Conservation (phyloP, 2,113 vertebrate species). For the Myiozetetes cayanensis region DNA sequence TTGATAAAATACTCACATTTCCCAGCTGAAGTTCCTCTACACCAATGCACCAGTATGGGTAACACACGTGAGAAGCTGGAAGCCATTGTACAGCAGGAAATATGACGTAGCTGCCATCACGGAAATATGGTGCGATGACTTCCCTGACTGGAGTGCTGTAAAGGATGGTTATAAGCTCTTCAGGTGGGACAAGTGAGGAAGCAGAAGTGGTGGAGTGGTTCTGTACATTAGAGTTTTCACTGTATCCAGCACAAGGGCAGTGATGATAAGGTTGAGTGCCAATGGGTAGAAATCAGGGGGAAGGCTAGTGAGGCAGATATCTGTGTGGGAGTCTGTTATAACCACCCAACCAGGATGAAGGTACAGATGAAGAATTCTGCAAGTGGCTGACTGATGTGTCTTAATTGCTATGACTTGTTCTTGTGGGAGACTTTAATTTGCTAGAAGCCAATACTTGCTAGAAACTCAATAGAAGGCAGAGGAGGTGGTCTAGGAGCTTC, state of each 20-base stretch:
- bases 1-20: neutral
- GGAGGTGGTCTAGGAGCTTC: no score
- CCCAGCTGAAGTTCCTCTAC: neutral
- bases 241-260: neutral
- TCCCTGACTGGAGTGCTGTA: no score
- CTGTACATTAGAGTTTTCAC: neutral
- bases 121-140: neutral
- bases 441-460: no score
- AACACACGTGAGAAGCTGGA: neutral
- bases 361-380: neutral
- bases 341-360: neutral
- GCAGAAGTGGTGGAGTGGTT: no score
- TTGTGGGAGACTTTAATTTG: no score
- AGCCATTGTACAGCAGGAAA: neutral
- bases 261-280: neutral
- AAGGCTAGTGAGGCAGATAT: neutral
- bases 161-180: neutral
- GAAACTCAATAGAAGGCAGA: no score
- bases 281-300: neutral
- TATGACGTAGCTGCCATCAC: no score
- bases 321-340: neutral
- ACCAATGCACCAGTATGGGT: rapidly evolving
- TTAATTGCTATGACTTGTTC: neutral
- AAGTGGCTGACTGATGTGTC: neutral
- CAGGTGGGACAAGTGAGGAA: neutral